A percentile compares a stretch with the other conserved stretches of the same genome.
Evolutionary conservation across 2,797 vertebrate species (phyloP).

Genomic region (Bradypodion ventrale): DNA sequence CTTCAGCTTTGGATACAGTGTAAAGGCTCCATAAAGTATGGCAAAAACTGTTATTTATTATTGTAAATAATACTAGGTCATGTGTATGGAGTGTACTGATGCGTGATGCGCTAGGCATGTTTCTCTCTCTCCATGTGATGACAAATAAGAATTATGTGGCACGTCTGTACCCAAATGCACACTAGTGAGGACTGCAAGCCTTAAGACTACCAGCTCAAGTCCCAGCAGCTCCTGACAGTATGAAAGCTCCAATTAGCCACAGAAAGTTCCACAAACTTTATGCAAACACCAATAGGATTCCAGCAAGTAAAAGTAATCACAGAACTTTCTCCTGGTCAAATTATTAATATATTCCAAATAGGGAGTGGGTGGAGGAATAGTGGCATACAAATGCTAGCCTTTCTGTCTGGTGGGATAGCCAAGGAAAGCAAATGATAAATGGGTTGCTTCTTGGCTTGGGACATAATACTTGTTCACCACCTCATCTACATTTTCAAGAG

Average conservation of each 20-base stretch:
- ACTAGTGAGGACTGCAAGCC: not conserved
- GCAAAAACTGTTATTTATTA: not conserved
- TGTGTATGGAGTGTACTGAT: too few species aligned
- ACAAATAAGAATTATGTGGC: not conserved
- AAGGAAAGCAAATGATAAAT: conserved; percentile 16
- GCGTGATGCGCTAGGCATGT: not conserved
- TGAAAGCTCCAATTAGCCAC: too few species aligned
- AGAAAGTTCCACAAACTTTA: too few species aligned
- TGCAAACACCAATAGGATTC: not conserved
- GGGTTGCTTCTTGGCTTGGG: conserved; percentile 5
- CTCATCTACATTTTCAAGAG: not conserved
- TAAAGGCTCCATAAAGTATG: not conserved
- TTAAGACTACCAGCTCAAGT: not conserved
- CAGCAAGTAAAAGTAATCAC: not conserved
- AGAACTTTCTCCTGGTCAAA: not conserved
- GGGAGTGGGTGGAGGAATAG: not conserved
- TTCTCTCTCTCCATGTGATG: not conserved
- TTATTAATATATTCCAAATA: not conserved
- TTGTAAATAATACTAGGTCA: not conserved
- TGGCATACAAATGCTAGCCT: accelerated
- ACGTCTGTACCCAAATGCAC: not conserved
- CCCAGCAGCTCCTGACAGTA: not conserved
- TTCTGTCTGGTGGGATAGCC: accelerated
- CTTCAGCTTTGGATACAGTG: not conserved
- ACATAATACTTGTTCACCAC: conserved; percentile 30